Conservation (phyloP, 2,797 vertebrate genomes). For the Pteronotus mesoamericanus region DNA sequence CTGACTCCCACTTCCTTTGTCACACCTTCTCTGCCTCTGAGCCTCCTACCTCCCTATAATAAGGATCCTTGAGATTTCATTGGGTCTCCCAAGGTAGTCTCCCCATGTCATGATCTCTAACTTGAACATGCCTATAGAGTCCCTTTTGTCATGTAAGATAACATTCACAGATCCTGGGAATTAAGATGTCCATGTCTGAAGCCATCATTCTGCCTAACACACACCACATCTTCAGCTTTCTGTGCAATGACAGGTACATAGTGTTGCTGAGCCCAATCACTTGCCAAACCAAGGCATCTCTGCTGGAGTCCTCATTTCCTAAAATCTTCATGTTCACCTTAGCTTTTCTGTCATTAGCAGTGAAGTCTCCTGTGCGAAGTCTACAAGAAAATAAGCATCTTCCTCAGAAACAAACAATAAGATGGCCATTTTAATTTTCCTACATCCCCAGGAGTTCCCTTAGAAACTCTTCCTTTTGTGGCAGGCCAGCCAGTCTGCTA, state of each 20-base stretch:
- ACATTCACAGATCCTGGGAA: neutral
- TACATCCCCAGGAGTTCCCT: neutral
- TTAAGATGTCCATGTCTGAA: neutral
- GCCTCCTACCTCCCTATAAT: neutral
- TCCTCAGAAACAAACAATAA: neutral
- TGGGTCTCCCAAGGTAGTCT: neutral
- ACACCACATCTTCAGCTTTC: neutral
- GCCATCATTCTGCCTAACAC: neutral
- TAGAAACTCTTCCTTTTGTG: neutral
- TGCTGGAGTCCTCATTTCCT: neutral
- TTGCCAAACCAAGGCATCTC: neutral
- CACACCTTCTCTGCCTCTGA: neutral
- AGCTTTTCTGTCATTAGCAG: neutral
- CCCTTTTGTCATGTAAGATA: neutral
- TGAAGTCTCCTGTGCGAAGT: accelerated
- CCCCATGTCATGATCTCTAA: neutral
- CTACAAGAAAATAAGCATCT: neutral
- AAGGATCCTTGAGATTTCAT: neutral
- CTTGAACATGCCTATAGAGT: neutral
- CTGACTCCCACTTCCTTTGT: neutral
- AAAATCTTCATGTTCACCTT: neutral
- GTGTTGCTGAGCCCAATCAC: neutral
- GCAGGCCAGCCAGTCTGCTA: neutral
- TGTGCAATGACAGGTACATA: neutral
- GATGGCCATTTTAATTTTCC: neutral